A percentile compares a stretch with the other conserved stretches of the same genome.
These are phyloP conservation scores for Labrus mixtus DNA, from an alignment of 2,113 vertebrate genomes.

Conservation along the genomic window DNA sequence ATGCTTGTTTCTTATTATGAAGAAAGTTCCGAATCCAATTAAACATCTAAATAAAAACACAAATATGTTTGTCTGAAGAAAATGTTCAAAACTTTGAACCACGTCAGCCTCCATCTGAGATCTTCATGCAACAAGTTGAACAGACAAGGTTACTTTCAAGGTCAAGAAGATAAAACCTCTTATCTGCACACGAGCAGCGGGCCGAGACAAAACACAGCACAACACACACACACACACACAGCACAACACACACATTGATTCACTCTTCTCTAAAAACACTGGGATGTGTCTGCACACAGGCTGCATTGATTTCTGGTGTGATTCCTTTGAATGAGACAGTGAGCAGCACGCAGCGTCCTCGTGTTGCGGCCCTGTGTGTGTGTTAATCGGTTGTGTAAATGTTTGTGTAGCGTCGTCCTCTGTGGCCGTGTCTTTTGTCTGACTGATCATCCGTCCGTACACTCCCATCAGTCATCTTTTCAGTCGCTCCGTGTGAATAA, in stretches of 20 bases:
- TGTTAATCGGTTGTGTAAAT: constrained; percentile 42
- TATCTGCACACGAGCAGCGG: constrained; percentile 78
- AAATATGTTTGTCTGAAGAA: background rate
- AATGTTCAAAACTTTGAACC: constrained; percentile 1
- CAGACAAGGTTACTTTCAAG: constrained; percentile 37
- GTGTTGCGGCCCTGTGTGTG: constrained; percentile 23
- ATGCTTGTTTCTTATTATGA: background rate
- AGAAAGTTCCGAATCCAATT: background rate
- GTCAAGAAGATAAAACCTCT: constrained; percentile 48
- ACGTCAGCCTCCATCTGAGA: background rate
- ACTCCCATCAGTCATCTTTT: constrained; percentile 17
- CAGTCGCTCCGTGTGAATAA: background rate
- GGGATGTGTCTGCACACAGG: constrained; percentile 58
- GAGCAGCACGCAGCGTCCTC: constrained; percentile 51
- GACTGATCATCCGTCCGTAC: background rate
- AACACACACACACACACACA: constrained; percentile 31
- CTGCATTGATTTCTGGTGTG: constrained; percentile 52
- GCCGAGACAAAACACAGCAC: constrained; percentile 60
- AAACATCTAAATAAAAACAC: background rate
- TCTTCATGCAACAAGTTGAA: constrained; percentile 3
- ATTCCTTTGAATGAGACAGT: constrained; percentile 60
- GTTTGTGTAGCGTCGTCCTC: constrained; percentile 39
- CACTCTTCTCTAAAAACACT: constrained; percentile 61
- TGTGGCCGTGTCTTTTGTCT: background rate
- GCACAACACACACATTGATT: constrained; percentile 43